These are phyloP conservation scores for Casuarius casuarius DNA, from an alignment of 2,113 vertebrate genomes.

Conservation along the genomic window DNA sequence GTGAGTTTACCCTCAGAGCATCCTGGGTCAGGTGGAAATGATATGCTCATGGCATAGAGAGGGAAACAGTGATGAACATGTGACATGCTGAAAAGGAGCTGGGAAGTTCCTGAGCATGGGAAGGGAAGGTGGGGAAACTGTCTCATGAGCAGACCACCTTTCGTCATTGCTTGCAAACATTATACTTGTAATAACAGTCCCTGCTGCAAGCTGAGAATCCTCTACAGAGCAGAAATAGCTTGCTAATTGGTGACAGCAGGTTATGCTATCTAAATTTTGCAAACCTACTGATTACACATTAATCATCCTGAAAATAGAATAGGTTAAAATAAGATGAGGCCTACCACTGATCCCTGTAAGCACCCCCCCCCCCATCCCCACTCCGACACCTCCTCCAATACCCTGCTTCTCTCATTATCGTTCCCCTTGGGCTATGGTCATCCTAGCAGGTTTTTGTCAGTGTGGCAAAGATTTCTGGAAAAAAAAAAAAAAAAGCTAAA, in stretches of 20 bases:
- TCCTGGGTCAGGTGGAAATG: neutral
- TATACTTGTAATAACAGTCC: neutral
- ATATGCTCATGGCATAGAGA: rapidly evolving
- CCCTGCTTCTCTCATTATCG: neutral
- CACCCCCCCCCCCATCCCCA: neutral
- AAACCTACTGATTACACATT: neutral
- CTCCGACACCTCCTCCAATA: neutral
- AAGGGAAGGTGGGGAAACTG: neutral
- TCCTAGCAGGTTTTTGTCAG: neutral
- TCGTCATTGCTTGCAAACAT: neutral
- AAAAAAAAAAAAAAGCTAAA: neutral
- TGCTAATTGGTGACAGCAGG: constrained; percentile 48
- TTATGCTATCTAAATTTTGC: constrained; percentile 7
- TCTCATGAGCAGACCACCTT: neutral
- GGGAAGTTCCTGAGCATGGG: rapidly evolving
- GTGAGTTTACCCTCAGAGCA: neutral
- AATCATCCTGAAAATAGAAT: neutral
- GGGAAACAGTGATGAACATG: neutral
- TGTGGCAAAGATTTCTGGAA: neutral
- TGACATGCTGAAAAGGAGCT: neutral
- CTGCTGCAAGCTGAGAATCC: neutral
- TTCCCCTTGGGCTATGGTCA: neutral
- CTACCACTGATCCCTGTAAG: neutral
- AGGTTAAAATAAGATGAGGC: neutral
- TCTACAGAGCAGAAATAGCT: neutral